Conservation (phyloP, 2,888 invertebrate species). For the Liodrosophila aerea region DNA sequence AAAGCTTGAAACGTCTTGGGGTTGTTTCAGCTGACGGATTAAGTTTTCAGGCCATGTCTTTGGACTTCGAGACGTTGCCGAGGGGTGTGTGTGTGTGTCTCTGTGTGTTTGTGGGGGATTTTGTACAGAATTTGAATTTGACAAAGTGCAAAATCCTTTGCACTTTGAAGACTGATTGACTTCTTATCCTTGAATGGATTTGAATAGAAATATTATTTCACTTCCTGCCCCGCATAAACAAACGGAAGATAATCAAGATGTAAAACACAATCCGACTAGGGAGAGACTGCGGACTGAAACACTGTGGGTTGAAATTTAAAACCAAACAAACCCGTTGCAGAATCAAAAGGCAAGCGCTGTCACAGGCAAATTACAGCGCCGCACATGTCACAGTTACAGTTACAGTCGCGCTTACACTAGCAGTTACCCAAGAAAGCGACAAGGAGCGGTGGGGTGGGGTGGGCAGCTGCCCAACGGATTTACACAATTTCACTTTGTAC, state of each 20-base stretch:
- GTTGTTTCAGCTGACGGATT: conserved; percentile 67
- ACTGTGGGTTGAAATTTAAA: conserved; percentile 72
- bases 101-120: conserved; percentile 13
- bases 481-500: conserved; percentile 76
- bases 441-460: not conserved
- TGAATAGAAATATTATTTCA: conserved; percentile 71
- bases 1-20: conserved; percentile 67
- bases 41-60: conserved; percentile 46
- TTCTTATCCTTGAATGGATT: conserved; percentile 80
- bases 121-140: conserved; percentile 68
- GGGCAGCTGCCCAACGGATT: conserved; percentile 66
- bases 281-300: conserved; percentile 2
- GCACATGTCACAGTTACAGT: conserved; percentile 40
- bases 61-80: conserved; percentile 3
- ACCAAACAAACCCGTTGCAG: conserved; percentile 69
- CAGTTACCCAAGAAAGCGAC: not conserved
- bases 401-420: conserved; percentile 29
- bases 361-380: conserved; percentile 57
- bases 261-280: conserved; percentile 65
- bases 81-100: not conserved
- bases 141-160: conserved; percentile 79
- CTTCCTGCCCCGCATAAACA: conserved; percentile 53
- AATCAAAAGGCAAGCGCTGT: conserved; percentile 60
- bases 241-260: conserved; percentile 80
- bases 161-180: conserved; percentile 80